Percentiles rank a stretch among this genome's conserved stretches.
Conservation (phyloP, 2,888 invertebrate genomes). For the Byasa hedistus region DNA sequence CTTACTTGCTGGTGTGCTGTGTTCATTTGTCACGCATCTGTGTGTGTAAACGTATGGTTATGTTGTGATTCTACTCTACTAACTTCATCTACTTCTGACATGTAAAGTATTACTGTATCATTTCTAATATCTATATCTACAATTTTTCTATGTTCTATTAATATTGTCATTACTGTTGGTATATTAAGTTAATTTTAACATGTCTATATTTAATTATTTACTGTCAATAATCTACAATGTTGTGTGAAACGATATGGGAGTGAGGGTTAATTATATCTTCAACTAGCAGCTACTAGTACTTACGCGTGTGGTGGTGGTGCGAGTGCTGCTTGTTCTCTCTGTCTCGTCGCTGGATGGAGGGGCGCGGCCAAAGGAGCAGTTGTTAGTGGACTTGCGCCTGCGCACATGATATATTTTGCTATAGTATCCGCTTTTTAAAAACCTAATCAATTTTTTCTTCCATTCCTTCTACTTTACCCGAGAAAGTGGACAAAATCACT, state of each 20-base stretch:
- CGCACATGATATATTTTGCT: not conserved
- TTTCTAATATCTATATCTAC: not conserved
- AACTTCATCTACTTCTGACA: not conserved
- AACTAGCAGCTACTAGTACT: slow-evolving; percentile 42
- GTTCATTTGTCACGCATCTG: slow-evolving; percentile 38
- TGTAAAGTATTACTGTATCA: not conserved
- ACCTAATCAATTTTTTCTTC: too few relatives aligned
- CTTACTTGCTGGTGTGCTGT: not conserved
- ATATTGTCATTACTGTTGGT: not conserved
- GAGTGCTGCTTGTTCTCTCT: slow-evolving; percentile 66
- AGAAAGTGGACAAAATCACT: not conserved
- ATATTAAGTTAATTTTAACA: not conserved
- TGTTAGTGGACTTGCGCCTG: slow-evolving; percentile 65
- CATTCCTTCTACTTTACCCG: not conserved
- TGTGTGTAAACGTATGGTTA: slow-evolving; percentile 55
- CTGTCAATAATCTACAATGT: slow-evolving; percentile 52
- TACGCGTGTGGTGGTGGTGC: slow-evolving; percentile 75
- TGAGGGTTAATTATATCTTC: slow-evolving; percentile 41
- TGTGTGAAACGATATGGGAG: slow-evolving; percentile 66
- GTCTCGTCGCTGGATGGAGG: slow-evolving; percentile 68
- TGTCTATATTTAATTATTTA: not conserved
- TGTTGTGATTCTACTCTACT: slow-evolving; percentile 48
- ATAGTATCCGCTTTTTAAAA: too few relatives aligned
- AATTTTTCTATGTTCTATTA: not conserved
- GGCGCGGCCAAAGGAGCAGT: slow-evolving; percentile 68